Conservation (phyloP, 30 jellyfish, hydroid and myxozoan species). For the Pseudorhiza aurosa region DNA sequence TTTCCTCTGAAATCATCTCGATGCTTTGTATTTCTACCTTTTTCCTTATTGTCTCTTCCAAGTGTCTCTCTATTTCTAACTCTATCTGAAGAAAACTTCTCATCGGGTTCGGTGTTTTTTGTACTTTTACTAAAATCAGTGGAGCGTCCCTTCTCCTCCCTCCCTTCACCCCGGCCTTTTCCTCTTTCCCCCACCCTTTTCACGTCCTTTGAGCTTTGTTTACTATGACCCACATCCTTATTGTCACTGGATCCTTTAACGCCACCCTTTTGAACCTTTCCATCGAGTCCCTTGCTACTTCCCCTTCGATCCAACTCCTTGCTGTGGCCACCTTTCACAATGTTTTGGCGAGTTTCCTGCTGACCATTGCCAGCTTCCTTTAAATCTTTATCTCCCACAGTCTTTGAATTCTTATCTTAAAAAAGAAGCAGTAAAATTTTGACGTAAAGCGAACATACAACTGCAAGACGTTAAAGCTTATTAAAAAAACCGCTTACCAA, state of each 20-base stretch:
- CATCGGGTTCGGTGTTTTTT: neutral
- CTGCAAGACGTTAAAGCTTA: no score
- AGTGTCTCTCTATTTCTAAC: neutral
- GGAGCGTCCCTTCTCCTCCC: neutral
- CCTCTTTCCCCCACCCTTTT: neutral
- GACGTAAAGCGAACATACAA: no score
- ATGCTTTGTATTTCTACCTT: neutral
- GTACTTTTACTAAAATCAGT: neutral
- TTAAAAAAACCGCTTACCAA: no score
- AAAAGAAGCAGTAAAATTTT: no score
- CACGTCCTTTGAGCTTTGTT: neutral
- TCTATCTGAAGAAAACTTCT: no score
- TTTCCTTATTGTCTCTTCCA: neutral
- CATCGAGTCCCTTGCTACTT: neutral
- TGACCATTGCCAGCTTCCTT: neutral
- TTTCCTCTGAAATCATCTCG: neutral
- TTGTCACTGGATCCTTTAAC: neutral
- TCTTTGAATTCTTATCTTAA: constrained; percentile 19
- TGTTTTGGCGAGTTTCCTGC: neutral
- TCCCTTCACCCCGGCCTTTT: neutral
- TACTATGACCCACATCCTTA: neutral
- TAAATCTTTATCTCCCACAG: neutral
- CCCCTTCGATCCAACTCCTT: neutral
- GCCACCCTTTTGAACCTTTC: neutral
- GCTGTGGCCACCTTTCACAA: neutral